Percentiles rank a stretch among this genome's conserved stretches.
Evolutionary conservation across 2,797 vertebrate genomes (phyloP).

Genomic region (Gymnodraco acuticeps): DNA sequence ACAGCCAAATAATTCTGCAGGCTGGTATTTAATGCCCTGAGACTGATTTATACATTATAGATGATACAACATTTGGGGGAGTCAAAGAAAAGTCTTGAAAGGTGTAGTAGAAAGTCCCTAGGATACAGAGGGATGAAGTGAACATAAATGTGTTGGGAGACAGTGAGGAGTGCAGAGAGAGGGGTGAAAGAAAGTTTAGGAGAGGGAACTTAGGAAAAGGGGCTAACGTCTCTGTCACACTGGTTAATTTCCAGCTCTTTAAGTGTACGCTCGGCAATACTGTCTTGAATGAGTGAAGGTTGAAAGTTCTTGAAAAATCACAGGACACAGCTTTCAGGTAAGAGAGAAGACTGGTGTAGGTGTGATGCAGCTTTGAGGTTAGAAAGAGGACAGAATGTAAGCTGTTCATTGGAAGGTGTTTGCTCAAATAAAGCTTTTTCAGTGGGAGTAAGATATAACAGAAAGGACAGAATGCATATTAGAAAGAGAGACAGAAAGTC

Average conservation of each 20-base stretch:
- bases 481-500: constrained; percentile 10
- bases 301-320: constrained; percentile 31
- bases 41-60: constrained; percentile 30
- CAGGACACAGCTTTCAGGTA: constrained; percentile 5
- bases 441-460: not conserved
- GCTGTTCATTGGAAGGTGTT: not conserved
- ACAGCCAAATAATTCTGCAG: constrained; percentile 30
- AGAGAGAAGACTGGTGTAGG: not conserved
- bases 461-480: constrained; percentile 1
- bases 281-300: constrained; percentile 14
- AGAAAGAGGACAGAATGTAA: constrained; percentile 28
- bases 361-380: constrained; percentile 16
- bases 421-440: constrained; percentile 8
- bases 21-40: constrained; percentile 7
- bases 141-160: constrained; percentile 31
- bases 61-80: constrained; percentile 7
- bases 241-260: constrained; percentile 14
- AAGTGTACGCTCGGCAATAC: constrained; percentile 20
- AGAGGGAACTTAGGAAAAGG: constrained; percentile 12
- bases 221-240: constrained; percentile 1
- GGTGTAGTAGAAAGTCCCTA: not conserved
- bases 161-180: constrained; percentile 12
- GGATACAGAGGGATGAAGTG: constrained; percentile 26
- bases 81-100: constrained; percentile 3
- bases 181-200: constrained; percentile 24